A percentile compares a stretch with the other conserved stretches of the same genome.
Conservation (phyloP, 2,888 invertebrate species). For the Ophioninae sp. region DNA sequence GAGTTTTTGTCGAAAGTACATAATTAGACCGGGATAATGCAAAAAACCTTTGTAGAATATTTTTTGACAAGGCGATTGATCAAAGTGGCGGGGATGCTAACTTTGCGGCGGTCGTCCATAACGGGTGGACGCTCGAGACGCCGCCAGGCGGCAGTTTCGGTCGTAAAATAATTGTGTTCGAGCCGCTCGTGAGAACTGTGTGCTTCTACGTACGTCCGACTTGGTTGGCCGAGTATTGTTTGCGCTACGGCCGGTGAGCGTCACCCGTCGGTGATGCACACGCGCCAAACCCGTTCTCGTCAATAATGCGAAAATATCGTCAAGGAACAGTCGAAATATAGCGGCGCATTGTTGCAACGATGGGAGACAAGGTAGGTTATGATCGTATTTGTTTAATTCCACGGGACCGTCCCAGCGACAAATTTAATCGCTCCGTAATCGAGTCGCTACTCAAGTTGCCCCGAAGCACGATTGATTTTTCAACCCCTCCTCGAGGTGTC, state of each 20-base stretch:
- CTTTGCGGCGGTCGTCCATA: too few species aligned
- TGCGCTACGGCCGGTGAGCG: constrained; percentile 13
- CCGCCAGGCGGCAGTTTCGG: too few species aligned
- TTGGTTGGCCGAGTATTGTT: constrained; percentile 47
- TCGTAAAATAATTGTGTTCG: too few species aligned
- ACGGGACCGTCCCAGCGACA: background rate
- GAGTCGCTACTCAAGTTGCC: background rate
- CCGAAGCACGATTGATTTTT: background rate
- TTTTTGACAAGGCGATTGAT: too few species aligned
- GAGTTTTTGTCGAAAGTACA: too few species aligned
- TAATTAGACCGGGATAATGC: too few species aligned
- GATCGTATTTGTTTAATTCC: constrained; percentile 7
- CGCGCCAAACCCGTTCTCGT: constrained; percentile 1
- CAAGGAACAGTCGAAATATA: constrained; percentile 21
- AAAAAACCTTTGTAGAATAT: too few species aligned
- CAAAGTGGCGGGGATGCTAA: too few species aligned
- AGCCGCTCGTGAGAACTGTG: too few species aligned
- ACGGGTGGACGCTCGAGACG: too few species aligned
- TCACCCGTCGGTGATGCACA: constrained; percentile 15
- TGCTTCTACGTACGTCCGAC: too few species aligned
- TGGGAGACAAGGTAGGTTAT: constrained; percentile 75
- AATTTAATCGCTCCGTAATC: background rate
- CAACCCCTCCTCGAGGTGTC: background rate
- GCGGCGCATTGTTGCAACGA: constrained; percentile 53
- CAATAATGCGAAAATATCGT: constrained; percentile 56